Base-by-base conservation (phyloP, 2,113 vertebrate species). In the Lepus timidus region DNA sequence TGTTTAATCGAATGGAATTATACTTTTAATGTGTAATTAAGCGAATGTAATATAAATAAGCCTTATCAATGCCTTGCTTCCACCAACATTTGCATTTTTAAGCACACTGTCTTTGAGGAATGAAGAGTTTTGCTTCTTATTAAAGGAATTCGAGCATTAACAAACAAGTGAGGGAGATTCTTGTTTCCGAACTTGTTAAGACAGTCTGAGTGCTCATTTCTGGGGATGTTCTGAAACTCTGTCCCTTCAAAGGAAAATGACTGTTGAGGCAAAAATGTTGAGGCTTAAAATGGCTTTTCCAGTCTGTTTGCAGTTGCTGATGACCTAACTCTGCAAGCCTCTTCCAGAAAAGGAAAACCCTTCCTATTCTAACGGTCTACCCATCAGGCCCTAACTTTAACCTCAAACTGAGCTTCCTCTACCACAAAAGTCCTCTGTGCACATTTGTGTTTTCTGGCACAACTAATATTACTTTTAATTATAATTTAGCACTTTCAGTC, bases 1-100 rank as follows among this genome's bases (percentile, higher is more conserved):
- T 96, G 55, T 49, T 88, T 88, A 67, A 83, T 67, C 33, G 44
- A 88, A 96, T 79, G 55, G 33, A 88, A 96, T 85, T 84, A 93
- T 44, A 81, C 6, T 14, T 94, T 87, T 76, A 90, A 85, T 78
- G 39, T 58, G 19, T 58, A 58, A 58, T 58, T 14, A 58, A 58
- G 19, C 55, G 19, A 58, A 58, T 14, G 3, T 14, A 16, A 58
- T 58, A 19, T 89, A 67, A 90, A 76, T 85, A 88, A 71, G 23
- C 36, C 65, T 80, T 75, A 84, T 68, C 78, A 61, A 85, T 58
- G 31, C 31, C 51, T 88, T 85, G 51, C 31, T 44, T 93, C 67
- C 78, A 36, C 29, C 70, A 87, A 9, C 16, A 91, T 89, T 82
- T 78, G 39, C 36, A 79, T 84, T 79, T 95, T 73, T 88, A 65